phyloP scores from a whole-genome alignment of 2,113 vertebrate genomes.

The Dendrocopos noguchii region DNA sequence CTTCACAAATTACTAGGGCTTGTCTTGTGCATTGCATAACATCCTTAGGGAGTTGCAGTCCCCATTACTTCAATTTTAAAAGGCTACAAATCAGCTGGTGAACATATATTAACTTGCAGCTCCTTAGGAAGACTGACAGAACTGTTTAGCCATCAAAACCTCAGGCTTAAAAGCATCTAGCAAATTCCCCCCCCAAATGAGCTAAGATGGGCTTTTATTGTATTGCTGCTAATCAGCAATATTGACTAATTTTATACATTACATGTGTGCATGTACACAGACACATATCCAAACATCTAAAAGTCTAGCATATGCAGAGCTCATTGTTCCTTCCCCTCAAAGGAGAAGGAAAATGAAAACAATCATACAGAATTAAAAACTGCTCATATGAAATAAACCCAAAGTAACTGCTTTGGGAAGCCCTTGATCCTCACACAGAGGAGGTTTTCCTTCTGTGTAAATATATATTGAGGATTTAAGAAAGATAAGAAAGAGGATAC shows the following conservation, averaged over 20 bases:
- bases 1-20: neutral
- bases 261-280: too few species aligned
- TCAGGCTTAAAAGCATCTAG: neutral
- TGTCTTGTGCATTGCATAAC: neutral
- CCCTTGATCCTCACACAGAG: neutral
- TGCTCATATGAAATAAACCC: conserved; percentile 2
- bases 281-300: neutral
- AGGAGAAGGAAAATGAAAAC: neutral
- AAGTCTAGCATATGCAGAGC: neutral
- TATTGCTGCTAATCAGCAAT: neutral
- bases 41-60: neutral
- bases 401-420: neutral
- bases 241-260: neutral
- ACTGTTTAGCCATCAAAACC: neutral
- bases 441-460: neutral
- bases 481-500: neutral
- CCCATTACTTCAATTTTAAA: neutral
- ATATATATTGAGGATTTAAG: neutral
- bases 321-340: neutral
- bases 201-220: neutral
- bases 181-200: neutral
- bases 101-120: neutral
- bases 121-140: neutral
- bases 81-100: neutral
- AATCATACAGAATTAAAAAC: neutral